phyloP scores from a whole-genome alignment of 2,113 vertebrate species.

The Podarcis raffonei region DNA sequence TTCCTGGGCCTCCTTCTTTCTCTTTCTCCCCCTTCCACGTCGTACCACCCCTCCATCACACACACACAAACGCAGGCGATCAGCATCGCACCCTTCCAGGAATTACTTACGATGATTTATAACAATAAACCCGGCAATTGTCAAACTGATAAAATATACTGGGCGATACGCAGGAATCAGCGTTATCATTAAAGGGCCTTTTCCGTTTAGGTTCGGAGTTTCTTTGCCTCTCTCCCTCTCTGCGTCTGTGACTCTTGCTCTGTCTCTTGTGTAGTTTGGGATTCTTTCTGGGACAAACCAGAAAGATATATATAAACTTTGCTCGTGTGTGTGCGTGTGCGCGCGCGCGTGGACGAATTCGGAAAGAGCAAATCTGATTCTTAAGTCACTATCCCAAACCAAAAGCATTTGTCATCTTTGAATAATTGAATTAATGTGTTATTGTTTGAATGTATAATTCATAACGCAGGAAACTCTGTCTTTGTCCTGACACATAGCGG shows the following conservation, averaged over 20 bases:
- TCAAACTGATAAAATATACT: slow-evolving; percentile 90
- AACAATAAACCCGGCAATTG: slow-evolving; percentile 91
- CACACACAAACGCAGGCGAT: slow-evolving; percentile 65
- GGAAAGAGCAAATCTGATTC: slow-evolving; percentile 67
- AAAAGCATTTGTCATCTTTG: slow-evolving; percentile 84
- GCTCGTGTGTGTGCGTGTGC: slow-evolving; percentile 76
- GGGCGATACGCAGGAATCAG: slow-evolving; percentile 75
- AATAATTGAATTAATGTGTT: slow-evolving; percentile 86
- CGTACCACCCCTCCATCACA: background rate
- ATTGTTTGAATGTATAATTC: slow-evolving; percentile 85
- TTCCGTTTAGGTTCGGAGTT: slow-evolving; percentile 61
- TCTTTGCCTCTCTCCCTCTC: background rate
- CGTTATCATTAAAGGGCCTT: slow-evolving; percentile 62
- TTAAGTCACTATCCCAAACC: slow-evolving; percentile 74
- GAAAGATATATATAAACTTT: slow-evolving; percentile 62
- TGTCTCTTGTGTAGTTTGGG: background rate
- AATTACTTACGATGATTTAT: slow-evolving; percentile 99
- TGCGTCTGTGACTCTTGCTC: no score
- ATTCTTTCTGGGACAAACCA: slow-evolving; percentile 49
- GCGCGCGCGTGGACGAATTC: slow-evolving; percentile 69
- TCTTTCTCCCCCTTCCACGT: background rate
- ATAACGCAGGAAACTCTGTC: slow-evolving; percentile 80
- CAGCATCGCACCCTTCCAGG: slow-evolving; percentile 97
- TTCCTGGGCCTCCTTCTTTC: slow-evolving; percentile 79
- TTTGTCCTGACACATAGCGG: slow-evolving; percentile 73